These are phyloP conservation scores for Sinodicranocentrus sp. DNA, from an alignment of 2,888 invertebrate genomes.

Conservation along the genomic window DNA sequence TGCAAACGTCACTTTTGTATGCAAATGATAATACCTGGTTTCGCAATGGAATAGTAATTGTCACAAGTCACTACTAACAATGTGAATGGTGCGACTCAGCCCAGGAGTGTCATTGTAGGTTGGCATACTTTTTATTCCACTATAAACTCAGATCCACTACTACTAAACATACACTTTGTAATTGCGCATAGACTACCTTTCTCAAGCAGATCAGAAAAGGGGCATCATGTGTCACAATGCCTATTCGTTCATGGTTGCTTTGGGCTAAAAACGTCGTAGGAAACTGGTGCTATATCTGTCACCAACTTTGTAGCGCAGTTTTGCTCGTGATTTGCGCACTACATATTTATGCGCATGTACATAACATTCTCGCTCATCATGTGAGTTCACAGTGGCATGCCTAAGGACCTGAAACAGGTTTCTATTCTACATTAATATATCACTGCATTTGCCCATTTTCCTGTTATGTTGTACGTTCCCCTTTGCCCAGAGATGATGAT, in stretches of 20 bases:
- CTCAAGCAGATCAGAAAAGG: neutral
- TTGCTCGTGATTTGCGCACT: neutral
- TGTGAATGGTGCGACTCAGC: neutral
- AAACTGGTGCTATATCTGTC: slow-evolving; percentile 24
- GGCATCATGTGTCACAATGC: neutral
- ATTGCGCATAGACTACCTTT: neutral
- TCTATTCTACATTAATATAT: neutral
- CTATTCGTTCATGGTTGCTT: too few species aligned
- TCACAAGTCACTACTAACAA: slow-evolving; percentile 9
- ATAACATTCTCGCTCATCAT: neutral
- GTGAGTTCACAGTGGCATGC: neutral
- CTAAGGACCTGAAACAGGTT: slow-evolving; percentile 35
- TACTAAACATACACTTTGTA: too few species aligned
- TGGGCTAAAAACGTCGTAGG: neutral
- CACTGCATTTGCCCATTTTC: neutral
- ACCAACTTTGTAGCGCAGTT: slow-evolving; percentile 24
- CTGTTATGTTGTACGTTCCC: too few species aligned
- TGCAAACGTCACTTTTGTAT: slow-evolving; percentile 5
- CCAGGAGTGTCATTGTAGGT: neutral
- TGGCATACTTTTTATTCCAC: slow-evolving; percentile 5
- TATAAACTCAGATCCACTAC: too few species aligned
- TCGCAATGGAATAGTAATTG: slow-evolving; percentile 44
- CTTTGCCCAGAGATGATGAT: too few species aligned
- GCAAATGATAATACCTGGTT: slow-evolving; percentile 34
- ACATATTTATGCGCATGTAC: neutral